phyloP scores from a whole-genome alignment of 1,140 invertebrate genomes.

The Zaprionus gabonicus region DNA sequence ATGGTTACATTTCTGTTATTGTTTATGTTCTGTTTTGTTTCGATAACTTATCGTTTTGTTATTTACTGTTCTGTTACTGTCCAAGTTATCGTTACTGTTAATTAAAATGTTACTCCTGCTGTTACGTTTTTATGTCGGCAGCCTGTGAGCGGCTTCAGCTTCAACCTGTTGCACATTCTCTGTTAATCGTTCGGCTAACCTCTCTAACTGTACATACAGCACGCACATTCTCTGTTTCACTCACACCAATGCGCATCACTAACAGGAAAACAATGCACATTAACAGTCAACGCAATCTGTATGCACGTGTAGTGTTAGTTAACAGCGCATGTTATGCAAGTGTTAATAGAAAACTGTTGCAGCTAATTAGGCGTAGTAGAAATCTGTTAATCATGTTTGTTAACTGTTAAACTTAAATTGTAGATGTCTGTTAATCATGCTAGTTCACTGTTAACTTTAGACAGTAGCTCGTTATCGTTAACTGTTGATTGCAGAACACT shows the following conservation, averaged over 20 bases:
- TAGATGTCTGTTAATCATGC: background rate
- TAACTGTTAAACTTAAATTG: background rate
- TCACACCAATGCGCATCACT: slow-evolving; percentile 1
- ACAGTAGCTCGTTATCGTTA: no score
- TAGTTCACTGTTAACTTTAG: background rate
- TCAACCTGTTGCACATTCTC: slow-evolving; percentile 9
- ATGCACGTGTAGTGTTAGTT: slow-evolving; percentile 18
- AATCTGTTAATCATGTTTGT: background rate
- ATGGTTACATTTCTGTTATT: slow-evolving; percentile 27
- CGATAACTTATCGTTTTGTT: background rate
- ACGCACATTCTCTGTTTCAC: background rate
- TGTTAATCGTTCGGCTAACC: slow-evolving; percentile 8
- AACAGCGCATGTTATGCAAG: slow-evolving; percentile 27
- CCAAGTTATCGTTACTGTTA: slow-evolving; percentile 14
- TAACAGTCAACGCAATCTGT: background rate
- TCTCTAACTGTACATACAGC: background rate
- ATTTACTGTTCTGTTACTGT: slow-evolving; percentile 21
- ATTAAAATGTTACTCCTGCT: background rate
- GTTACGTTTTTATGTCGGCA: slow-evolving; percentile 5
- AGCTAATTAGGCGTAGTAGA: background rate
- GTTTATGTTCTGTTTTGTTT: slow-evolving; percentile 12
- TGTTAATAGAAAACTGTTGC: slow-evolving; percentile 13
- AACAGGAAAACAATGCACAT: slow-evolving; percentile 12
- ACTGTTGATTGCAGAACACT: background rate
- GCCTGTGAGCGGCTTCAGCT: slow-evolving; percentile 16